Evolutionary conservation across 1,140 invertebrate genomes (phyloP), one percentile per base, ranked within the genome.

Genomic region (Drosophila triauraria): DNA sequence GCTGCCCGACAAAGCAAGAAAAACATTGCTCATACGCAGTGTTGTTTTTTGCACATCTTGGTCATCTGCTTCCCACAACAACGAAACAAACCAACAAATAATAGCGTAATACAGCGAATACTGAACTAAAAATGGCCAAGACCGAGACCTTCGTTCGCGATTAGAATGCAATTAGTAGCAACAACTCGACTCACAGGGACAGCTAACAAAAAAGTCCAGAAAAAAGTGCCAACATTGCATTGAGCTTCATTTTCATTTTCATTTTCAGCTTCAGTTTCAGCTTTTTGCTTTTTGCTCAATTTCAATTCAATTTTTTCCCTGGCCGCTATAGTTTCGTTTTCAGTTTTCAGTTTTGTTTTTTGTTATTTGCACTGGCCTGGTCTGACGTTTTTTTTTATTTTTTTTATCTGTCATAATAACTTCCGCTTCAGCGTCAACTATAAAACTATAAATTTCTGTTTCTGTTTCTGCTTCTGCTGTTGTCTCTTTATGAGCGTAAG

Each of bases 111-210:
- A 67, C 44, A 51, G 44, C 44, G 8, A 40, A 61, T 15, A 58
- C 32, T 71, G 53, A 72, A 72, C 69, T 74, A 72, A 72, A 72
- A 57, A 76, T 78, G 82, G 70, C 75, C 82, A 80, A 82, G 82
- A 86, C 83, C 76, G 83, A 88, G 84, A 84, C 84, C 84, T 88
- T 88, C 85, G 54, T 75, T 40, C 53, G 48, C 77, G 85, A 84
- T 88, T 90, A 88, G 85, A 88, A 88, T 90, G 84, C 84, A 87
- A 87, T 87, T 87, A 88, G 80, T 80, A 76, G 75, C 79, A 76
- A 57, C 44, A 60, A 63, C 27, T 20, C 20, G 27, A 30, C 50
- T 53, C 32, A 53, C 50, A 53, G 50, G 50, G 50, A 53, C 50
- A 53, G 12, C 50, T 53, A 68, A 56, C 20, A 64, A 53, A 43